Base-by-base conservation (phyloP, 2,888 invertebrate species). In the Therioaphis trifolii region DNA sequence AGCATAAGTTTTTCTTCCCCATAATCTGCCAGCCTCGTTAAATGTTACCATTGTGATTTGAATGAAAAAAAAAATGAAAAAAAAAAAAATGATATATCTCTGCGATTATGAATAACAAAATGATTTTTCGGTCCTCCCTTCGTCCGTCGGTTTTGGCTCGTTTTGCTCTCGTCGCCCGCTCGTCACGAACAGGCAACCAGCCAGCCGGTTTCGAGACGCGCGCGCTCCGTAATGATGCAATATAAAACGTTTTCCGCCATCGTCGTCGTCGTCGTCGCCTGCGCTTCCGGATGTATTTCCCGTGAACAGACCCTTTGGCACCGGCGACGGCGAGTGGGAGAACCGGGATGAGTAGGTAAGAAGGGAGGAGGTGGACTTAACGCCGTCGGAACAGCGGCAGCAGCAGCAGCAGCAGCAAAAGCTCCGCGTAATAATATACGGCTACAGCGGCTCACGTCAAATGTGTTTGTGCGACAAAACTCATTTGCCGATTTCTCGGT, bases 401-500 rank as follows among this genome's bases (percentile, higher is more conserved):
- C n/a, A n/a, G n/a, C n/a, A n/a, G n/a, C n/a, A n/a, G n/a, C n/a
- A n/a, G n/a, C n/a, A n/a, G n/a, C n/a, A n/a, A n/a, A n/a, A n/a
- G n/a, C n/a, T n/a, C 63, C 29, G 55, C 52, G 46, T 46, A 46
- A 15, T 46, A 46, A 15, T 46, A 46, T 11, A 58, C 46, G 35
- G 40, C 9, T 2, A 1, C 49, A 18, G 40, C n/a, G 46, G 63
- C 63, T 40, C 49, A 82, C 63, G 40, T 74, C 74, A 82, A 82
- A 82, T 82, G 63, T 74, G 82, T 82, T 82, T 82, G 82, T 66
- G 74, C 82, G 72, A 79, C 78, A 63, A 82, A 82, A 82, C 82
- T 82, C 82, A 74, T 82, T 82, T 82, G 82, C 74, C 82, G 72
- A 82, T 82, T 82, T 82, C 61, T 74, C 74, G 82, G 82, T 82